These are phyloP conservation scores for Falco concolor DNA, from an alignment of 2,797 vertebrate genomes.

Conservation along the genomic window DNA sequence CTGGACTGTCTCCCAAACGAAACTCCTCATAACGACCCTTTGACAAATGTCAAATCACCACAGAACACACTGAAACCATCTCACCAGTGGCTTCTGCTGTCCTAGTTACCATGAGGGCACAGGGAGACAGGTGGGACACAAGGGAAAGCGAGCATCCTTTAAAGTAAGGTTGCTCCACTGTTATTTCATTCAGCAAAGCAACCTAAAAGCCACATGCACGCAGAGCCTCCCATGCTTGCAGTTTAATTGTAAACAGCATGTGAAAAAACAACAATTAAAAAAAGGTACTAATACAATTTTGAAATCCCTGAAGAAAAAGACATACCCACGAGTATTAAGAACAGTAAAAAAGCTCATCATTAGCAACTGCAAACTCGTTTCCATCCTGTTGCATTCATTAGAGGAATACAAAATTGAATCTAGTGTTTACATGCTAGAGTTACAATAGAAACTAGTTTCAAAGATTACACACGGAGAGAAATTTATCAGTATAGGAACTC, in stretches of 20 bases:
- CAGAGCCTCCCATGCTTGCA: constrained; percentile 30
- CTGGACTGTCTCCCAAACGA: background rate
- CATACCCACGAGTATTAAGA: constrained; percentile 57
- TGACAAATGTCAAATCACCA: background rate
- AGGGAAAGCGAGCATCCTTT: background rate
- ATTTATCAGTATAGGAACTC: constrained; percentile 14
- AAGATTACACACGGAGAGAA: constrained; percentile 12
- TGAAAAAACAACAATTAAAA: background rate
- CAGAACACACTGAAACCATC: background rate
- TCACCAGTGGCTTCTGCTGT: background rate
- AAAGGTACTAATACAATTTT: constrained; percentile 45
- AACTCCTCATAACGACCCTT: background rate
- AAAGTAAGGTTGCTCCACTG: background rate
- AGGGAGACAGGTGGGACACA: background rate
- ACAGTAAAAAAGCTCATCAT: constrained; percentile 60
- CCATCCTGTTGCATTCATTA: constrained; percentile 52
- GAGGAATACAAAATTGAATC: constrained; percentile 49
- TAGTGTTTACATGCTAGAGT: constrained; percentile 43
- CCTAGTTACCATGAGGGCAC: background rate
- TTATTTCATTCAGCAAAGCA: background rate
- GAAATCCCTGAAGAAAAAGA: constrained; percentile 59
- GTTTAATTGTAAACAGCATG: constrained; percentile 36
- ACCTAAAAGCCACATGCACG: constrained; percentile 34
- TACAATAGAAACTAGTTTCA: constrained; percentile 41
- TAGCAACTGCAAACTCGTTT: constrained; percentile 43